Evolutionary conservation across 2,888 invertebrate genomes (phyloP).

Genomic region (Dasysyrphus tricinctus): DNA sequence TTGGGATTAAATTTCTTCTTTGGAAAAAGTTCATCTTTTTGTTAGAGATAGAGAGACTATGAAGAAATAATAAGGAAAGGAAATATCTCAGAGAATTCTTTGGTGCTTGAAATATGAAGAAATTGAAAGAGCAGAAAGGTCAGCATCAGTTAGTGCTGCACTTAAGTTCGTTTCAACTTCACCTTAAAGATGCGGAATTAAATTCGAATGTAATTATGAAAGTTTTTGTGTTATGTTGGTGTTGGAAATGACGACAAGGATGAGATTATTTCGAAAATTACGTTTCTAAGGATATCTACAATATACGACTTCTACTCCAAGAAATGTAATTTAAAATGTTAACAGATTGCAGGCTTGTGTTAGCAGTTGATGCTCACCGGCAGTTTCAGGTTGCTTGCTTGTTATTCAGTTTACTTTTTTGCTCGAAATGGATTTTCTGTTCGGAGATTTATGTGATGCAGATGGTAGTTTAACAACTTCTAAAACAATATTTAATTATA

Average conservation of each 20-base stretch:
- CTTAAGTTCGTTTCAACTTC: conserved; percentile 12
- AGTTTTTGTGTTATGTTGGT: conserved; percentile 2
- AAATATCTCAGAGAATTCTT: background rate
- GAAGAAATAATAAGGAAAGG: background rate
- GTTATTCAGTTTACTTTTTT: conserved; percentile 4
- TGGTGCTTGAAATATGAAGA: background rate
- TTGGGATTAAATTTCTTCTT: conserved; percentile 20
- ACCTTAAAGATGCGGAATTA: conserved; percentile 30
- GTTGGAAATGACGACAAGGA: conserved; percentile 8
- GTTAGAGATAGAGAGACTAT: background rate
- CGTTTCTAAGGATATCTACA: background rate
- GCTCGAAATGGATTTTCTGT: background rate
- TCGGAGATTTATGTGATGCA: conserved; percentile 37
- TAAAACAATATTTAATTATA: conserved; percentile 41
- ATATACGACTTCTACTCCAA: background rate
- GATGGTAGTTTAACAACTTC: conserved; percentile 22
- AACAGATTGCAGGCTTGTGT: background rate
- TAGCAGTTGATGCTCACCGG: background rate
- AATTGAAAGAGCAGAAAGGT: background rate
- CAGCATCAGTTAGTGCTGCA: background rate
- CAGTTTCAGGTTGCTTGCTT: background rate
- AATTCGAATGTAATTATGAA: conserved; percentile 50
- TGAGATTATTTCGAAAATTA: background rate
- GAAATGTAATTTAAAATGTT: conserved; percentile 38
- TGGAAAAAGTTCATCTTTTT: conserved; percentile 3